phyloP scores from a whole-genome alignment of 2,797 vertebrate genomes.

The Bufotes viridis region DNA sequence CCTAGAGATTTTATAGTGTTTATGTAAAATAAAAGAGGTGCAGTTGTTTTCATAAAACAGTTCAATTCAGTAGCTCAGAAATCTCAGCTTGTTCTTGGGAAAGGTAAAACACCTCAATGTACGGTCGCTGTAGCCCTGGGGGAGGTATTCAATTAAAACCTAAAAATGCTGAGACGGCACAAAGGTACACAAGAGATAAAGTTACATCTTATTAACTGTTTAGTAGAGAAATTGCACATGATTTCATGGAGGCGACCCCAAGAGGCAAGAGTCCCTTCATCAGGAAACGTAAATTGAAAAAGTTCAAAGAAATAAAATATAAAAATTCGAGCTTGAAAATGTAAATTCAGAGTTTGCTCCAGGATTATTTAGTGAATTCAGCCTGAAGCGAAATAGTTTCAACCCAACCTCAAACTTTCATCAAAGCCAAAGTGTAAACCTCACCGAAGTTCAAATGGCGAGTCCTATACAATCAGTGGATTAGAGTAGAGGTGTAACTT shows the following conservation, averaged over 20 bases:
- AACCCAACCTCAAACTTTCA: not conserved
- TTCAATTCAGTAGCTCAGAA: not conserved
- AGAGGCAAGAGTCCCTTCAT: not conserved
- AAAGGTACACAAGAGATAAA: not conserved
- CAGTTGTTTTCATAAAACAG: not conserved
- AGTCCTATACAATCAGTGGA: no score
- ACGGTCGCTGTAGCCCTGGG: not conserved
- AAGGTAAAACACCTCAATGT: not conserved
- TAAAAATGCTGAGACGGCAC: constrained; percentile 37
- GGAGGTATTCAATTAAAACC: constrained; percentile 25
- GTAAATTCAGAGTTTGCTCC: not conserved
- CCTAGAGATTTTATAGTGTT: not conserved
- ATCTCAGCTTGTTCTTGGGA: not conserved
- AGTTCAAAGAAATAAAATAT: not conserved
- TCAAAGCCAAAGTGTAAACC: not conserved
- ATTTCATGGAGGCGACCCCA: not conserved
- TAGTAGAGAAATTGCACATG: not conserved
- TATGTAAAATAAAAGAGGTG: not conserved
- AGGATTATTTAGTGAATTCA: not conserved
- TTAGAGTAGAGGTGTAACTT: no score
- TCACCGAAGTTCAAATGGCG: no score
- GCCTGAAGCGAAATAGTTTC: not conserved
- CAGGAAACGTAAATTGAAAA: not conserved
- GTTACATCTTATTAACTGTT: constrained; percentile 28
- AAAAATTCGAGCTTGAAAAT: not conserved